Base-by-base conservation (phyloP, 2,888 invertebrate species). In the Drosophila prostipennis region DNA sequence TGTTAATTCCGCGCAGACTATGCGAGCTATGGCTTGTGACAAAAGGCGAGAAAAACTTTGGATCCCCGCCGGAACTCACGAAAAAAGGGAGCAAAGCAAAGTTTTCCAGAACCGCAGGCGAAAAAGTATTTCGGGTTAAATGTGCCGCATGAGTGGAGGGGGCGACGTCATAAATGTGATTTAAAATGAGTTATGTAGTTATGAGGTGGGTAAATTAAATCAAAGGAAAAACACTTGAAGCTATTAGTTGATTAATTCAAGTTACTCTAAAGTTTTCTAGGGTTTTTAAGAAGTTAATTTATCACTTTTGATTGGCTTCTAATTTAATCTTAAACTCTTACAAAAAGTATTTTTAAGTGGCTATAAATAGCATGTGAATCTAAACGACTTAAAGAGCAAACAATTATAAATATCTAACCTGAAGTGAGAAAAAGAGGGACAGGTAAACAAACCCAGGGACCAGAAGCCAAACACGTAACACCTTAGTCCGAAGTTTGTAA, bases 1-100 rank as follows among this genome's bases (percentile, higher is more conserved):
- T 68, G 68, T 68, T 68, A 68, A 67, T 48, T 67, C 40, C 65
- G 23, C 34, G 29, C 65, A 68, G 55, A 68, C 64, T 49, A 49
- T 48, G 63, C 39, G 37, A 5, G 4, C 26, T 8, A 40, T 40
- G 40, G 13, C 53, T 53, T 26, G 14, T 16, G 53, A 42, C 53
- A 34, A 48, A 55, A 68, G 68, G 36, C 34, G 48, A 42, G 55
- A 46, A 45, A 54, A 67, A 55, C 56, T 67, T 67, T 67, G 14
- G n/a, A 42, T 6, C 23, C 39, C 23, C 55, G 26, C 14, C 37
- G 55, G 19, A 54, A 55, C 37, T 14, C 6, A 5, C 23, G 10
- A 23, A 61, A 37, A 60, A 60, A 11, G 45, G 3, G 19, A n/a
- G 45, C 14, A 37, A 13, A 54, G 32, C 36, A 68, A 68, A 65